Evolutionary conservation across 2,113 vertebrate genomes (phyloP).

Genomic region (Ctenomys sociabilis): DNA sequence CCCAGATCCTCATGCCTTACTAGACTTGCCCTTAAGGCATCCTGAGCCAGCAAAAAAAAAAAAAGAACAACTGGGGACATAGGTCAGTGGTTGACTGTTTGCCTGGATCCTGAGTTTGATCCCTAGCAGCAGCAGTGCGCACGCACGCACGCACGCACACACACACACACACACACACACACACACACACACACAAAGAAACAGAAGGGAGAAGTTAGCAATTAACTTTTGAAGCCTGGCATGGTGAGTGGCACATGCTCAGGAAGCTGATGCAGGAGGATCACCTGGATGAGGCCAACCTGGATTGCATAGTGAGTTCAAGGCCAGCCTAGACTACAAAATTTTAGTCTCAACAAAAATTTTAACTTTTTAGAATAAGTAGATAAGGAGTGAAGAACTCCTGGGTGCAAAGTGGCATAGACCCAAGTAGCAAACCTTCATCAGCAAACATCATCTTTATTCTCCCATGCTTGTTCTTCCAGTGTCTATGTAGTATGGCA

Average conservation of each 20-base stretch:
- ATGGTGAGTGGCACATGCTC: neutral
- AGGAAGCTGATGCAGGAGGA: neutral
- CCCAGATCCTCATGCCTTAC: too few species aligned
- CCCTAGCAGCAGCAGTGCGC: too few species aligned
- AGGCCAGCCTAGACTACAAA: neutral
- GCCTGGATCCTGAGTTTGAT: neutral
- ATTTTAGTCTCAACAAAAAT: neutral
- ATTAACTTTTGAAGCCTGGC: neutral
- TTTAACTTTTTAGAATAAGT: neutral
- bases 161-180: too few species aligned
- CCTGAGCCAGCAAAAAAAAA: too few species aligned
- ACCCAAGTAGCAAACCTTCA: neutral
- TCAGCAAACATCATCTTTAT: neutral
- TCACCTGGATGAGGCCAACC: too few species aligned
- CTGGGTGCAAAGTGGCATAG: neutral
- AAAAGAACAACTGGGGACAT: neutral
- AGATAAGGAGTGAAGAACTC: neutral
- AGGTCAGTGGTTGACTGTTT: neutral
- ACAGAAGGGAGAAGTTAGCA: neutral
- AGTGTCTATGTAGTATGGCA: neutral
- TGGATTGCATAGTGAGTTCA: neutral
- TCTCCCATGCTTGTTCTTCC: neutral
- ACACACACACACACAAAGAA: neutral
- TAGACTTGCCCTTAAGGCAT: too few species aligned
- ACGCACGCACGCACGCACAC: too few species aligned